Evolutionary conservation across 2,797 vertebrate species (phyloP).

Genomic region (Falco cherrug): DNA sequence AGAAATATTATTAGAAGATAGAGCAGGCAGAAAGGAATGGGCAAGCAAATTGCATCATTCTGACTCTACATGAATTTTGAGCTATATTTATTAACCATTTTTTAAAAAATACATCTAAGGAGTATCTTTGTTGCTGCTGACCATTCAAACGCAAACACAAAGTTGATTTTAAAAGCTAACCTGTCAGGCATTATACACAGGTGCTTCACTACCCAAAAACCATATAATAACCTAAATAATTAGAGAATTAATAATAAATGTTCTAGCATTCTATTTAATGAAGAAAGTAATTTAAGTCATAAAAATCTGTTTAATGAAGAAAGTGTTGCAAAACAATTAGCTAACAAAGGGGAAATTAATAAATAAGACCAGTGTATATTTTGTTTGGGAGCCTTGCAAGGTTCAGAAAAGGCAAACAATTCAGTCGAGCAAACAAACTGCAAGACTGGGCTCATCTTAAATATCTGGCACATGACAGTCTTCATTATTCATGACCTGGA

Average conservation of each 20-base stretch:
- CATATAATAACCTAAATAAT: neutral
- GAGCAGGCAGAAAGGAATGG: neutral
- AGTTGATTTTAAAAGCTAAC: conserved; percentile 19
- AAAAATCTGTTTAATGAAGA: conserved; percentile 20
- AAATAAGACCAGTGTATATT: conserved; percentile 16
- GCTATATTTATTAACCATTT: neutral
- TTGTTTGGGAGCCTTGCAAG: conserved; percentile 24
- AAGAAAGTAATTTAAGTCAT: neutral
- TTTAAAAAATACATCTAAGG: neutral
- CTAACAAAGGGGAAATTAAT: conserved; percentile 45
- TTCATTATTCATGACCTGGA: neutral
- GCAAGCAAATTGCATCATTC: neutral
- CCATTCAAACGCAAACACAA: neutral
- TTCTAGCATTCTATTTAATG: conserved; percentile 40
- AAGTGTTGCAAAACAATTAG: conserved; percentile 49
- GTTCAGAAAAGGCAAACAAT: conserved; percentile 19
- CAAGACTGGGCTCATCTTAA: neutral
- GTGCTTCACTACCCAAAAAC: neutral
- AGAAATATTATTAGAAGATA: neutral
- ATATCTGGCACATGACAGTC: neutral
- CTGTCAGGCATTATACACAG: neutral
- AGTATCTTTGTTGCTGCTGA: neutral
- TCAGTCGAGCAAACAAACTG: neutral
- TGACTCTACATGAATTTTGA: neutral
- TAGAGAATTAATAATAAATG: conserved; percentile 36